Conservation (phyloP, 2,797 vertebrate species). For the Neopelma chrysocephalum region DNA sequence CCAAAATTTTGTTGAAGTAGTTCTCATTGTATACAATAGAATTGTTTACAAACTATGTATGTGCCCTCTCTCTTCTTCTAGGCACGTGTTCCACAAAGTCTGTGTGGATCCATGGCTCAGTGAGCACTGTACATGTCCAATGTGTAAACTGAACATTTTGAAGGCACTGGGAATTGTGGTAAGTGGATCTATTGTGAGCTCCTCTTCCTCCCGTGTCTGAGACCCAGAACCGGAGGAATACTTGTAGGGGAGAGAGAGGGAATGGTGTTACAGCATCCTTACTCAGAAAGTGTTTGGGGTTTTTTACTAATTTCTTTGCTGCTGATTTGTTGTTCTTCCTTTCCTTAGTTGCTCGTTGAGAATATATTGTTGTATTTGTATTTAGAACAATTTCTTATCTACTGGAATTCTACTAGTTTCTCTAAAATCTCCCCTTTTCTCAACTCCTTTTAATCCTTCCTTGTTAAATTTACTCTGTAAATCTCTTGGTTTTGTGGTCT, state of each 20-base stretch:
- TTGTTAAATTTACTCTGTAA: background rate
- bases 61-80: conserved; percentile 59
- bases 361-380: background rate
- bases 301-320: background rate
- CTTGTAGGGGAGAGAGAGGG: background rate
- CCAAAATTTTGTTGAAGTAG: background rate
- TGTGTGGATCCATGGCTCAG: conserved; percentile 98
- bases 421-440: background rate
- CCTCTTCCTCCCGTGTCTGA: background rate
- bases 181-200: conserved; percentile 61
- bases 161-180: conserved; percentile 97
- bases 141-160: conserved; percentile 98
- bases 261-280: background rate
- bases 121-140: conserved; percentile 96
- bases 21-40: background rate
- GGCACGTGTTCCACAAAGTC: conserved; percentile 97
- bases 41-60: background rate
- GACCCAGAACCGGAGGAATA: background rate
- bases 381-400: background rate
- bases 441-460: background rate
- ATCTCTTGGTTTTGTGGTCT: background rate
- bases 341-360: background rate
- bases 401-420: background rate
- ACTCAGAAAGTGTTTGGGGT: background rate
- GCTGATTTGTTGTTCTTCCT: background rate